Conservation (phyloP, 2,113 vertebrate species). For the Nibea albiflora region DNA sequence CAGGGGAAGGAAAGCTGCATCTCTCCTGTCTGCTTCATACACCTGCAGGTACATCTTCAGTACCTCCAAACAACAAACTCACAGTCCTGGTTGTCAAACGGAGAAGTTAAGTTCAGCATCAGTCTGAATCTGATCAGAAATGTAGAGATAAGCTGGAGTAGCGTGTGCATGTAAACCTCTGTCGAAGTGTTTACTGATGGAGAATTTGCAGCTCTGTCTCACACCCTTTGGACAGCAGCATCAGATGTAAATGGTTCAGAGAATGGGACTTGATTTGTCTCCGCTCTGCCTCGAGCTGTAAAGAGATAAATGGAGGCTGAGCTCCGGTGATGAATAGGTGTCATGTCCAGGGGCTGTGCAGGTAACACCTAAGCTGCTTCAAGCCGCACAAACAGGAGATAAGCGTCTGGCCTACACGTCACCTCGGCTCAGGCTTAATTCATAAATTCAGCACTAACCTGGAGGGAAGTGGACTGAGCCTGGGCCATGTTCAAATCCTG, state of each 20-base stretch:
- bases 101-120: no score
- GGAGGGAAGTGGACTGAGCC: constrained; percentile 1
- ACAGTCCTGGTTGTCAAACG: no score
- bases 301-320: constrained; percentile 26
- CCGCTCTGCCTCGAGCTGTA: neutral
- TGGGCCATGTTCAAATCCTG: constrained; percentile 23
- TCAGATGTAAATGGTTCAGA: constrained; percentile 21
- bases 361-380: constrained; percentile 39
- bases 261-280: neutral
- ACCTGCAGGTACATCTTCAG: no score
- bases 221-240: neutral
- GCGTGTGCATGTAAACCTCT: no score
- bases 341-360: constrained; percentile 32
- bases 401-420: constrained; percentile 50
- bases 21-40: no score
- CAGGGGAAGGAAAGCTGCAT: no score
- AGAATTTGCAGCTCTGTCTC: neutral
- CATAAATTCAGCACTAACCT: constrained; percentile 36
- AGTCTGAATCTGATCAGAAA: no score
- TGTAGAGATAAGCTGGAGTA: no score
- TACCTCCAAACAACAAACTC: no score
- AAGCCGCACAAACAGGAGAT: constrained; percentile 50
- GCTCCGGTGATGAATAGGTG: constrained; percentile 50
- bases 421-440: constrained; percentile 44
- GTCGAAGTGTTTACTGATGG: no score